Base-by-base conservation (phyloP, 1,140 invertebrate species). In the Hypothenemus hampei region DNA sequence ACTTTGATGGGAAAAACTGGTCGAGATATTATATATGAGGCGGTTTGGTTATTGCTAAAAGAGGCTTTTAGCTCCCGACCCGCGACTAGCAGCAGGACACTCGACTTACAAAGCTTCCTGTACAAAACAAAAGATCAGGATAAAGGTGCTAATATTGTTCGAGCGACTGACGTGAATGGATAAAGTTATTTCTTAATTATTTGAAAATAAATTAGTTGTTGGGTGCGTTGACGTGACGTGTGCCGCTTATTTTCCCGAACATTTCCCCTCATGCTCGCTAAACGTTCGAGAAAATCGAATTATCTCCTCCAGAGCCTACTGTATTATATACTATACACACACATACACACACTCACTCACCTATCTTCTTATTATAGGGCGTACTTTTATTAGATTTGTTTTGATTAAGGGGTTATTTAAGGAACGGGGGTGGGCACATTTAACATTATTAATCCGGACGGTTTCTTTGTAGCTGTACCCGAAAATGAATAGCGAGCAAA, bases 371-470 rank as follows among this genome's bases (percentile, higher is more conserved):
- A 45, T 54, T 33, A 39, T 54, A 50, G 36, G 41, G 48, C 41
- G 41, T 26, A 45, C 16, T 54, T 54, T 54, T 54, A 54, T 54
- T 54, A 54, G 41, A 54, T 54, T 54, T 54, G 41, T 54, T 54
- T 54, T 54, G 41, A 54, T 54, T 54, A 54, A 45, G 31, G 51
- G 40, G 21, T 41, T 29, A 54, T 54, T 46, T 22, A 26, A 43
- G 19, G 29, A 41, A 54, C 51, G 22, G 51, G 51, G 13, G 51
- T 37, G 51, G 51, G 41, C 49, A 18, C 26, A 46, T 35, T 54
- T 54, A 54, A 54, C 39, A 45, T 54, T 54, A 54, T 54, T 54
- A 54, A 54, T 54, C 35, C 43, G 40, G 16, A n/a, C n/a, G n/a
- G 51, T 44, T 54, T 44, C 51, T 54, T 54, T 54, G 51, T 54